Evolutionary conservation across 2,113 vertebrate species (phyloP), one percentile per base, ranked within the genome.

Genomic region (Eulacestoma nigropectus): DNA sequence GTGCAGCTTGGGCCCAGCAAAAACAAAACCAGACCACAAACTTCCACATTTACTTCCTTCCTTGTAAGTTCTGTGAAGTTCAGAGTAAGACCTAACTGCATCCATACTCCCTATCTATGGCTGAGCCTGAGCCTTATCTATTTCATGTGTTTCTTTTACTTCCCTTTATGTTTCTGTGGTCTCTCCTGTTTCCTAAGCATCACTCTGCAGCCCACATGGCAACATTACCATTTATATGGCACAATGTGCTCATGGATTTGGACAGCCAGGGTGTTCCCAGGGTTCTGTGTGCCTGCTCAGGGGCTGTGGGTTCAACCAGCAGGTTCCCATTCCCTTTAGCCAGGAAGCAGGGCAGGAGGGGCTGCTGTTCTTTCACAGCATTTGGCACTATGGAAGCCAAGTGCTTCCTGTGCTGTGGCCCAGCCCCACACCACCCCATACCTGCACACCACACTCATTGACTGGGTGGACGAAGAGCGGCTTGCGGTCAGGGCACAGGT

Each of bases 391-490:
- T 4, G 35, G 23, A 55, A 81, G 25, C 41, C 7, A 1, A 18
- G 37, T 35, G 42, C 10, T 46, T 65, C n/a, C 64, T 10, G 23
- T 6, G 3, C 76, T n/a, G 21, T 41, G 64, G 29, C 74, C 47
- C 62, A 82, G 42, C 37, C 67, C 41, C 78, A 62, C 21, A 23
- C 1, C 56, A 47, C 0, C 47, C 59, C 90, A 67, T 97, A 99
- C 99, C 91, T 98, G 94, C 29, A 99, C 92, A 0, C 98, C 97
- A 32, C 98, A 99, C 88, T 99, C 99, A 3, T 99, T 99, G 70
- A 95, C 17, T 0, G 99, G 99, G 55, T 97, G 93, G 56, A 99
- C 96, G 89, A 99, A 98, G 78, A 99, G 98, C 0, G 97, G 97
- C 68, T 98, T 98, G 11, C 98, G 98, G 26, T 98, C 98, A 0